These are phyloP conservation scores for Epinotia brunnichana DNA, from an alignment of 2,888 invertebrate species.

Conservation along the genomic window DNA sequence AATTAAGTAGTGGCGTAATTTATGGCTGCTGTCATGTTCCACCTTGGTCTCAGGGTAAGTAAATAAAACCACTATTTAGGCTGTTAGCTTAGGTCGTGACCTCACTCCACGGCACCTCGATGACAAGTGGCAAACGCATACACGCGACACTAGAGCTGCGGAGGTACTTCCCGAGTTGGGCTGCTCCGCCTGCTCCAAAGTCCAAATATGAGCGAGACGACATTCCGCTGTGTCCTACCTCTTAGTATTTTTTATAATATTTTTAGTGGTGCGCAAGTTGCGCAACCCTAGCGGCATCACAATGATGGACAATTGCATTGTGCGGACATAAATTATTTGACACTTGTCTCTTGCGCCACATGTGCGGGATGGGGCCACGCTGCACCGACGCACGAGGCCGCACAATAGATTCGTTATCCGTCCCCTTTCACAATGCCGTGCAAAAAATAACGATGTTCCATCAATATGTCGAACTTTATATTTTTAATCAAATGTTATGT, in stretches of 20 bases:
- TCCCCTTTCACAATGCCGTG: slow-evolving; percentile 23
- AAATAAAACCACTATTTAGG: no score
- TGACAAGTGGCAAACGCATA: no score
- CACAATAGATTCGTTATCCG: slow-evolving; percentile 22
- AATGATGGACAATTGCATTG: slow-evolving; percentile 40
- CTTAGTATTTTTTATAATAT: neutral
- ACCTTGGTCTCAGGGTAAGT: no score
- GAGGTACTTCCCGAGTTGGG: no score
- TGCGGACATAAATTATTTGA: slow-evolving; percentile 52
- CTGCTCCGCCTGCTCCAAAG: no score
- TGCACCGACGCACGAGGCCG: slow-evolving; percentile 4
- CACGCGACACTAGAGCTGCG: no score
- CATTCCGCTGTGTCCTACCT: no score
- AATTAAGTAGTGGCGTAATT: no score
- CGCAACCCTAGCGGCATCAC: slow-evolving; percentile 32
- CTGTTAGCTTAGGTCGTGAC: no score
- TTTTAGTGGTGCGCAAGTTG: slow-evolving; percentile 8
- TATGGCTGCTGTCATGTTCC: no score
- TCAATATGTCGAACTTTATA: slow-evolving; percentile 15
- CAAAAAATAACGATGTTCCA: slow-evolving; percentile 16
- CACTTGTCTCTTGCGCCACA: slow-evolving; percentile 48
- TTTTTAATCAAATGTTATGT: slow-evolving; percentile 11
- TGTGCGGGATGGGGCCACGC: slow-evolving; percentile 32
- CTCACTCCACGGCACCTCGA: no score
- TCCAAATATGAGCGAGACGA: no score